Conservation (phyloP, 2,113 vertebrate species). For the Synchiropus splendidus region DNA sequence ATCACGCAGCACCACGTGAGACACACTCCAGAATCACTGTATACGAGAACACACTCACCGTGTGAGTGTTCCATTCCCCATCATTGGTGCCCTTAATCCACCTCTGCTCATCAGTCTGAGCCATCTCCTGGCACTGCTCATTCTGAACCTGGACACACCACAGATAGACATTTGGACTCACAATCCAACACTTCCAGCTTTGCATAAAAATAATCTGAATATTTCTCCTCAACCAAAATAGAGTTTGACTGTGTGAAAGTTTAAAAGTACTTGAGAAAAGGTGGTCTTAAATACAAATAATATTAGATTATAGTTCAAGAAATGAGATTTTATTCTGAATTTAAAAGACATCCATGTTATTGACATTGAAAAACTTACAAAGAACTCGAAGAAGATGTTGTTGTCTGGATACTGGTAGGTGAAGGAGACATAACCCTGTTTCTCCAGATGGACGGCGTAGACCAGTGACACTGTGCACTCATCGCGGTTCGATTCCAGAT, state of each 20-base stretch:
- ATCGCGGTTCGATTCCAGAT: constrained; percentile 91
- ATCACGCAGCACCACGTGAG: constrained; percentile 2
- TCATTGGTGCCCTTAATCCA: constrained; percentile 88
- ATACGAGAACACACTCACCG: constrained; percentile 56
- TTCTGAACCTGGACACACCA: constrained; percentile 82
- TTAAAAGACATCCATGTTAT: too few species aligned
- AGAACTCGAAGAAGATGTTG: constrained; percentile 98
- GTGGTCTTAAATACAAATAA: too few species aligned
- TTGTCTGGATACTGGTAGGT: constrained; percentile 96
- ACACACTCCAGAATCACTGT: neutral
- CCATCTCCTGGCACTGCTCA: constrained; percentile 95
- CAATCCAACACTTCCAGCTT: neutral
- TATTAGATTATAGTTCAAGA: too few species aligned
- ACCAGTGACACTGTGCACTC: constrained; percentile 92
- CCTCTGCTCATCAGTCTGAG: constrained; percentile 75
- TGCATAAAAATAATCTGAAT: neutral
- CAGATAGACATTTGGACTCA: too few species aligned
- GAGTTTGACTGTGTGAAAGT: too few species aligned
- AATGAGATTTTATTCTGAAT: too few species aligned
- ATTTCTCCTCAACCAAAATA: too few species aligned
- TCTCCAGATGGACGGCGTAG: constrained; percentile 91
- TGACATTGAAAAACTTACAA: too few species aligned
- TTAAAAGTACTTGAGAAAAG: too few species aligned
- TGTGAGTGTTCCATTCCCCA: constrained; percentile 85
- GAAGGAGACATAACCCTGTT: constrained; percentile 83